Conservation (phyloP, 2,797 vertebrate species). For the Psittacula echo region DNA sequence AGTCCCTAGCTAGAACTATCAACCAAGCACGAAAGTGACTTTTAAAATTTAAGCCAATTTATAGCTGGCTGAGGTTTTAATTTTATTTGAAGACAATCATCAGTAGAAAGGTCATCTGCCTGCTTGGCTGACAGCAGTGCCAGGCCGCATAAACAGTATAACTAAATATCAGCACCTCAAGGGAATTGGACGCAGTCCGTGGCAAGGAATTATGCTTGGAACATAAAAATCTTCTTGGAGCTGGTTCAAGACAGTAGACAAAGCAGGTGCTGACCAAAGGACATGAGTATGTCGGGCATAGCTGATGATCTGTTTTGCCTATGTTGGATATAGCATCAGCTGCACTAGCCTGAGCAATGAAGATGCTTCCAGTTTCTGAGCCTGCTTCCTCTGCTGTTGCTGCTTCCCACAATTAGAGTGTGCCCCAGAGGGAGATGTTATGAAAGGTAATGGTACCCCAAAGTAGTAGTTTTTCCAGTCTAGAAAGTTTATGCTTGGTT, state of each 20-base stretch:
- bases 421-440: background rate
- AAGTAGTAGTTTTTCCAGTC: background rate
- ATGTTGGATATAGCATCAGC: background rate
- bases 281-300: fast-evolving
- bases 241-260: background rate
- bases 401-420: fast-evolving
- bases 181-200: background rate
- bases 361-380: background rate
- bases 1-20: background rate
- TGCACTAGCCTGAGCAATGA: background rate
- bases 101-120: background rate
- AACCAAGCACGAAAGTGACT: slow-evolving; percentile 10
- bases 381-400: background rate
- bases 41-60: background rate
- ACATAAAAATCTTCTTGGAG: background rate
- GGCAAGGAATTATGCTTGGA: slow-evolving; percentile 5
- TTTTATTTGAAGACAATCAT: slow-evolving; percentile 20
- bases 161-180: background rate
- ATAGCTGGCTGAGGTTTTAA: background rate
- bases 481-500: background rate
- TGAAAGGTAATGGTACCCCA: background rate
- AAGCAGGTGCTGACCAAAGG: background rate
- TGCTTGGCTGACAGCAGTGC: background rate
- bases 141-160: background rate
- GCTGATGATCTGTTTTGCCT: background rate